A percentile compares a stretch with the other conserved stretches of the same genome.
phyloP scores from a whole-genome alignment of 2,888 invertebrate species.

The Leptogaster cylindrica region DNA sequence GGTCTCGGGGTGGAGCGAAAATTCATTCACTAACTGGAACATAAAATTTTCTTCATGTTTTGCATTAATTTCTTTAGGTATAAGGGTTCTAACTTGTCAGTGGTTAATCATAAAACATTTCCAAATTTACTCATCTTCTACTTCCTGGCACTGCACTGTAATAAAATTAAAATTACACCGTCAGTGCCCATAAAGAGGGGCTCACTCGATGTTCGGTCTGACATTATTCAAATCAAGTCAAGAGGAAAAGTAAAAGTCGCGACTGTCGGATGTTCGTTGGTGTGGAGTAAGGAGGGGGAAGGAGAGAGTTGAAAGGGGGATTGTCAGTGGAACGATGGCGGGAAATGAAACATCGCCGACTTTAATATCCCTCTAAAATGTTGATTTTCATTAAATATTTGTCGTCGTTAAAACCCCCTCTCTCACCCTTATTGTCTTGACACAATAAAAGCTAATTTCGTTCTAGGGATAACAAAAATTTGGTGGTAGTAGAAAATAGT shows the following conservation, averaged over 20 bases:
- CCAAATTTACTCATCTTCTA: constrained; percentile 17
- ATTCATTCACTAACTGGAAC: constrained; percentile 3
- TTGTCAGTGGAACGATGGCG: constrained; percentile 8
- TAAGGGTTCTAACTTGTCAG: constrained; percentile 13
- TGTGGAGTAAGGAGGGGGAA: too few species aligned
- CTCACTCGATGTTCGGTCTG: constrained; percentile 26
- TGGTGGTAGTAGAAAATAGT: constrained; percentile 30
- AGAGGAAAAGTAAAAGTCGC: constrained; percentile 27
- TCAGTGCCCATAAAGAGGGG: constrained; percentile 33
- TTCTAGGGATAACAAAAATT: constrained; percentile 14
- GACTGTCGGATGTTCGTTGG: background rate
- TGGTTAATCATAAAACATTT: constrained; percentile 30
- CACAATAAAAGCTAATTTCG: constrained; percentile 44
- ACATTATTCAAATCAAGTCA: constrained; percentile 42
- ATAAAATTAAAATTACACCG: constrained; percentile 42
- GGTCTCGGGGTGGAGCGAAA: background rate
- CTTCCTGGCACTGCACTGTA: background rate
- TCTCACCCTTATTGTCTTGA: constrained; percentile 32
- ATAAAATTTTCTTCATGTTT: constrained; percentile 13
- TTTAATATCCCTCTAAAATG: constrained; percentile 46
- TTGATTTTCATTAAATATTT: constrained; percentile 49
- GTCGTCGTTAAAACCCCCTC: constrained; percentile 40
- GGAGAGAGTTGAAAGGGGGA: too few species aligned
- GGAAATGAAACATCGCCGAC: constrained; percentile 39
- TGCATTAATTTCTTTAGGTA: constrained; percentile 1